phyloP scores from a whole-genome alignment of 2,888 invertebrate genomes.

The Branchellion lobata region DNA sequence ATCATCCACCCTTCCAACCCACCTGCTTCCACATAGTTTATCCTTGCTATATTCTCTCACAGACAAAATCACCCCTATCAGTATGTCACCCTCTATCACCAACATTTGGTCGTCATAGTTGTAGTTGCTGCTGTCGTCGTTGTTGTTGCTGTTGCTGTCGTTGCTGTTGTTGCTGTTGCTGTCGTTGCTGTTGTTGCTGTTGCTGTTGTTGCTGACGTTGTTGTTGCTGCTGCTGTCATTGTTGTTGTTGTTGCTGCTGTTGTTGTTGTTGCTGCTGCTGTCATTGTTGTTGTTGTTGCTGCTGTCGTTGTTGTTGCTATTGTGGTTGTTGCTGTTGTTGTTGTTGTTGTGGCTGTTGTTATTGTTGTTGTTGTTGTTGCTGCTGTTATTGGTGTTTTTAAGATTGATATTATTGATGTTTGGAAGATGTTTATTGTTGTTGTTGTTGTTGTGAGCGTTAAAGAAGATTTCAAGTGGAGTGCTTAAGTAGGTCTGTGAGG shows the following conservation, averaged over 20 bases:
- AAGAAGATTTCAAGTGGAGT: too few species aligned
- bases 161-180: not conserved
- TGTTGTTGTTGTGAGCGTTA: not conserved
- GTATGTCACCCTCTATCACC: constrained; percentile 50
- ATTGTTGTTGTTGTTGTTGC: not conserved
- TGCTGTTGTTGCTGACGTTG: not conserved
- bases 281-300: not conserved
- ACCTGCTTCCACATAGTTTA: constrained; percentile 48
- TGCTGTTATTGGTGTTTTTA: constrained; percentile 1
- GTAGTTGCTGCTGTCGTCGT: not conserved
- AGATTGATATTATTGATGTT: not conserved
- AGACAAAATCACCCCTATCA: constrained; percentile 54
- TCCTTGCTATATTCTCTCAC: constrained; percentile 47
- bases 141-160: not conserved
- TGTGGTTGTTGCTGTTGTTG: too few species aligned
- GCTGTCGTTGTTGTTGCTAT: not conserved
- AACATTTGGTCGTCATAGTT: constrained; percentile 15
- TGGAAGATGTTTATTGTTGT: not conserved
- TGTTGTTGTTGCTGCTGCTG: not conserved
- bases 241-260: not conserved
- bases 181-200: not conserved
- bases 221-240: not conserved
- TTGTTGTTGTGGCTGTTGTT: not conserved
- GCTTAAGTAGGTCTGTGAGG: too few species aligned
- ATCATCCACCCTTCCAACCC: too few species aligned